These are phyloP conservation scores for Crepidodera aurea DNA, from an alignment of 2,888 invertebrate genomes.

Conservation along the genomic window DNA sequence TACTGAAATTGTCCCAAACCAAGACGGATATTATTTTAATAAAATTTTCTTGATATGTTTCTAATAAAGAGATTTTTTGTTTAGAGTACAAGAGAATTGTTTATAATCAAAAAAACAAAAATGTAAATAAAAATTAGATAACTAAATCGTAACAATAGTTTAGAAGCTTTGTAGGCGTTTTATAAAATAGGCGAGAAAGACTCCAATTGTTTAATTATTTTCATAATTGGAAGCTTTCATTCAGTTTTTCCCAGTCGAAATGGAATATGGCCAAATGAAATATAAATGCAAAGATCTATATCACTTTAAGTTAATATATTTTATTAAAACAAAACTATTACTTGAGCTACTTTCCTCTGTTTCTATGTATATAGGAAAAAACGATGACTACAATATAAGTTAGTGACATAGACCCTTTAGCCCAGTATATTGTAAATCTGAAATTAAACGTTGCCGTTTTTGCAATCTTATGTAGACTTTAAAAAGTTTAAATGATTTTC, in stretches of 20 bases:
- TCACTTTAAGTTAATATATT: constrained; percentile 16
- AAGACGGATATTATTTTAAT: no score
- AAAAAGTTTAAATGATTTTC: no score
- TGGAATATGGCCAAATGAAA: constrained; percentile 27
- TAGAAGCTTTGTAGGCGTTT: constrained; percentile 23
- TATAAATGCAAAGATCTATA: constrained; percentile 13
- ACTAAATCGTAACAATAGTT: constrained; percentile 19
- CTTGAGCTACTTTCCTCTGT: no score
- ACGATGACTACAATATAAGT: not conserved
- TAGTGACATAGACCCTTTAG: not conserved
- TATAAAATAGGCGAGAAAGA: constrained; percentile 17
- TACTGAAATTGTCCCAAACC: no score
- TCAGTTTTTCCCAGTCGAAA: constrained; percentile 15
- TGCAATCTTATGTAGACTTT: no score
- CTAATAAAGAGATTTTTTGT: no score
- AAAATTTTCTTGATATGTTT: no score
- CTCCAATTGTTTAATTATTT: constrained; percentile 15
- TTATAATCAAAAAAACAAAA: constrained; percentile 11
- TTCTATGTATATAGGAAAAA: no score
- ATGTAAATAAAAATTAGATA: constrained; percentile 15
- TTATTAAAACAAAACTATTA: no score
- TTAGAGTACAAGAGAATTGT: constrained; percentile 11
- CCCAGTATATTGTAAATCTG: not conserved
- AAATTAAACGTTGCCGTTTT: no score
- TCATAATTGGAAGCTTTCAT: constrained; percentile 21